Base-by-base conservation (phyloP, 2,888 invertebrate genomes). In the Stegophylla sp. region DNA sequence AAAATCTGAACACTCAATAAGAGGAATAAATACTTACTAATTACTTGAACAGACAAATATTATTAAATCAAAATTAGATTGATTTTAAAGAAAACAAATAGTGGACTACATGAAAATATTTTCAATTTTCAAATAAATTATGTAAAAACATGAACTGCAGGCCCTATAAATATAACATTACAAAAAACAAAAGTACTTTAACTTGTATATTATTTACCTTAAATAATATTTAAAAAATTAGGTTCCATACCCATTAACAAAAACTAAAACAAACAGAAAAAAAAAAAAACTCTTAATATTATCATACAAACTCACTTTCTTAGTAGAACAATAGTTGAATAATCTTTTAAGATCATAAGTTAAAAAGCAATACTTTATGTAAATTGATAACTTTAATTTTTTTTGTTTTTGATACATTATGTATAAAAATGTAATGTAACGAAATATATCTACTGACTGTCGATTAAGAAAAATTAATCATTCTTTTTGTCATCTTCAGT, bases 401-500 rank as follows among this genome's bases (percentile, higher is more conserved):
- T 17, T 61, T 26, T 45, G 61, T 28, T 28, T 48, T 74, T 59
- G 72, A 61, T 61, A 73, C 26, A 43, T n/a, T 56, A 56, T 56
- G n/a, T 74, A 45, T 26, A 66, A 77, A 77, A 51, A 45, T 67
- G 0, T 53, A 67, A 48, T 56, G 23, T 28, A 69, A 51, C 45
- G n/a, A 43, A 66, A 53, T 66, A 53, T 26, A 53, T 77, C 59
- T 69, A 79, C 51, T 61, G 34, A 79, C 61, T 79, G 17, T 20
- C 7, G 13, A 28, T 74, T 48, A 56, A 67, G 0, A 66, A n/a
- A 59, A 10, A 71, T 51, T 71, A 79, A 79, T 79, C 79, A 41
- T 79, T 79, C 79, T 79, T 79, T 79, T 79, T 79, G 61, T 79
- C 79, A 79, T 71, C 63, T 79, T 79, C 26, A 17, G 13, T 61